A percentile compares a stretch with the other conserved stretches of the same genome.
These are phyloP conservation scores for Ichneumon xanthorius DNA, from an alignment of 2,888 invertebrate species.

Conservation along the genomic window DNA sequence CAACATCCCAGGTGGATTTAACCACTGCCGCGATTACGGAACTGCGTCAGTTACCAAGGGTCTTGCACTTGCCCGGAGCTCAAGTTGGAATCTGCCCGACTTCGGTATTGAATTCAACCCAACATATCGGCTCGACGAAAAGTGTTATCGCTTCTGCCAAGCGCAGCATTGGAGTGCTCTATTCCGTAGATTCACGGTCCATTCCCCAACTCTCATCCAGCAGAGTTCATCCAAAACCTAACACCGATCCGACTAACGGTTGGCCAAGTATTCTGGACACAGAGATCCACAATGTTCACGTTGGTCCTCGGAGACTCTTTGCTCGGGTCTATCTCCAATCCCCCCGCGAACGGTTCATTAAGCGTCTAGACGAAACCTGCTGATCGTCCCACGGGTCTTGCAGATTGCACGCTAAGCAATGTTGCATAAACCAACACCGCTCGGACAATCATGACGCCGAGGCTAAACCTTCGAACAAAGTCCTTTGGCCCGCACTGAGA, in stretches of 20 bases:
- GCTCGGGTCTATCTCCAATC: background rate
- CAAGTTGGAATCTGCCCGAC: no score
- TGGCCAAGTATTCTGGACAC: background rate
- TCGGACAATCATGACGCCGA: conserved; percentile 2
- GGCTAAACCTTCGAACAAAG: background rate
- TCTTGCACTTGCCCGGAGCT: no score
- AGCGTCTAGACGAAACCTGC: background rate
- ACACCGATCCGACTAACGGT: background rate
- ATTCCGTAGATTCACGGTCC: no score
- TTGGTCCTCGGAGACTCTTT: background rate
- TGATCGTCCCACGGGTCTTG: conserved; percentile 1
- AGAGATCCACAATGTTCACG: background rate
- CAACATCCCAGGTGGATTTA: no score
- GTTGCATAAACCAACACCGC: conserved; percentile 9
- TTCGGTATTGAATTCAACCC: no score
- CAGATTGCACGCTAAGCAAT: background rate
- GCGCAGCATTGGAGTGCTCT: no score
- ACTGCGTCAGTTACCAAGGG: no score
- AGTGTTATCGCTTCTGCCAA: no score
- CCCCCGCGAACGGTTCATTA: background rate
- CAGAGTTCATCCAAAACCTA: background rate
- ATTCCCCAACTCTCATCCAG: no score
- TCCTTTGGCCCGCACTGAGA: background rate
- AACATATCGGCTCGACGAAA: no score
- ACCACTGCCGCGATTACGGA: no score